Evolutionary conservation across 2,113 vertebrate genomes (phyloP).

Genomic region (Sceloporus tristichus): DNA sequence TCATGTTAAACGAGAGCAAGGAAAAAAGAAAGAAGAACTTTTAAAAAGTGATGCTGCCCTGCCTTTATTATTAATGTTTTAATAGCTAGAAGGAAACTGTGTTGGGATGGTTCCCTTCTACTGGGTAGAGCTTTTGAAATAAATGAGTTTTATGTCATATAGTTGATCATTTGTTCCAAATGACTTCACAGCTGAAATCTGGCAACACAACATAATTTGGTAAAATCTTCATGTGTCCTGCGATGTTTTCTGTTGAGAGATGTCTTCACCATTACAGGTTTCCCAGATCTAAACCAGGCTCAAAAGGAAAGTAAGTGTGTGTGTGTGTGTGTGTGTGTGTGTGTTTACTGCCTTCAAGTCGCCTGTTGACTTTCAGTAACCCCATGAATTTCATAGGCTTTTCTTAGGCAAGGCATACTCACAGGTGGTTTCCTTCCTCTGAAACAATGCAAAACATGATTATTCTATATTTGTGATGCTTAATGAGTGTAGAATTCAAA

Average conservation of each 20-base stretch:
- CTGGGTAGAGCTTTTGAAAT: conserved; percentile 63
- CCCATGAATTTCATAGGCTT: too few species aligned
- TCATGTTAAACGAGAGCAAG: conserved; percentile 32
- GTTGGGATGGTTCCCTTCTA: conserved; percentile 57
- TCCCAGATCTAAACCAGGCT: neutral
- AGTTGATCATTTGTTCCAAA: conserved; percentile 62
- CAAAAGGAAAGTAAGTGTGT: neutral
- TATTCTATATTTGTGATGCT: neutral
- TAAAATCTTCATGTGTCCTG: conserved; percentile 32
- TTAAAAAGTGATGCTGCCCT: neutral
- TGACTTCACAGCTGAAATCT: conserved; percentile 56
- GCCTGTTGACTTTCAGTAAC: too few species aligned
- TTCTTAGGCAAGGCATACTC: too few species aligned
- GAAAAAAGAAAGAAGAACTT: neutral
- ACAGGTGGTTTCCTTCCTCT: too few species aligned
- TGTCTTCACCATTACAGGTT: neutral
- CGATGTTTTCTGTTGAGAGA: conserved; percentile 62
- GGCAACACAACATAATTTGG: conserved; percentile 11
- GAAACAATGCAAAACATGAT: too few species aligned
- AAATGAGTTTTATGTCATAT: conserved; percentile 67
- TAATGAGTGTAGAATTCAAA: neutral
- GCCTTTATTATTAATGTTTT: conserved; percentile 40
- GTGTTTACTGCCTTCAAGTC: too few species aligned
- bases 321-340: too few species aligned
- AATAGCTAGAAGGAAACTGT: conserved; percentile 59